Conservation (phyloP, 1,140 invertebrate species). For the Drosophila sturtevanti region DNA sequence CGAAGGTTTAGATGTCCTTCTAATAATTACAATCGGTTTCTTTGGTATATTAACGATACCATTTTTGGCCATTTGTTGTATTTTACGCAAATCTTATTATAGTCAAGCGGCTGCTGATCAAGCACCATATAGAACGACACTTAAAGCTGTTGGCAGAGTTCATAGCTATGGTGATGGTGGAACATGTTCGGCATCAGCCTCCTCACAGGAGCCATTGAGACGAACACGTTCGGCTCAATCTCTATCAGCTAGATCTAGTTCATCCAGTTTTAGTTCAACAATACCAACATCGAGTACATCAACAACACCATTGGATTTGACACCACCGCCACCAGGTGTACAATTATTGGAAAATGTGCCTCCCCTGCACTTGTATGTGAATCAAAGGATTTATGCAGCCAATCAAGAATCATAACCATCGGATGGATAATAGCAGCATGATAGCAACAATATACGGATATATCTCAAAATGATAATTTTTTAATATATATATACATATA, state of each 20-base stretch:
- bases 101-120: conserved; percentile 53
- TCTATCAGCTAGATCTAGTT: conserved; percentile 54
- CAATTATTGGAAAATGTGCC: conserved; percentile 24
- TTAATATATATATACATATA: conserved; percentile 10
- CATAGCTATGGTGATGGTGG: conserved; percentile 61
- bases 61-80: conserved; percentile 70
- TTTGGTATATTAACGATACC: conserved; percentile 66
- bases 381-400: conserved; percentile 43
- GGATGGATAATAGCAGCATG: conserved; percentile 11
- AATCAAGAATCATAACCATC: conserved; percentile 32
- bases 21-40: conserved; percentile 68
- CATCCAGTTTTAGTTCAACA: conserved; percentile 58
- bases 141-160: conserved; percentile 53
- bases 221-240: conserved; percentile 66
- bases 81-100: conserved; percentile 69
- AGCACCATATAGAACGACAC: conserved; percentile 37
- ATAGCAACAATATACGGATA: conserved; percentile 44
- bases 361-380: conserved; percentile 53
- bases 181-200: conserved; percentile 14
- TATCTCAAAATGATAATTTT: conserved; percentile 34
- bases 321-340: conserved; percentile 41
- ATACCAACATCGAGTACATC: conserved; percentile 52
- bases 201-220: conserved; percentile 44
- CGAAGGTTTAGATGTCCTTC: conserved; percentile 82
- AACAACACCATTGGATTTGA: conserved; percentile 59